Evolutionary conservation across 1,140 invertebrate genomes (phyloP).

Genomic region (Onthophagus taurus): DNA sequence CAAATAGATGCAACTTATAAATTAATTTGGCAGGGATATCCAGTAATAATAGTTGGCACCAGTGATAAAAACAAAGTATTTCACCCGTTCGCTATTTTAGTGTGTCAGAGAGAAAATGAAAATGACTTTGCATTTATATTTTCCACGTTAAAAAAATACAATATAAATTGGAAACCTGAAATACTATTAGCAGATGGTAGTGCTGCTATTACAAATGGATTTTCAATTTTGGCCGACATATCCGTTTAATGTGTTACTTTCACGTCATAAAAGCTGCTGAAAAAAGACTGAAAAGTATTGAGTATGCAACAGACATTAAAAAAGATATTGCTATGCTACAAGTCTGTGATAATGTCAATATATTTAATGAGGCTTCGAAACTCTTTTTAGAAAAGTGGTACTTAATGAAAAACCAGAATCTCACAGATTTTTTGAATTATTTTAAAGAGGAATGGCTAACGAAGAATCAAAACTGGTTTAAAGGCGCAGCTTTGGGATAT

Average conservation of each 20-base stretch:
- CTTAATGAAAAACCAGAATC: not conserved
- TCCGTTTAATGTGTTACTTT: not conserved
- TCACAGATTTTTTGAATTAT: constrained; percentile 5
- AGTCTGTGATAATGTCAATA: not conserved
- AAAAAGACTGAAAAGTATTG: not conserved
- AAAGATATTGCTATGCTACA: not conserved
- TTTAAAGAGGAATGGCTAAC: not conserved
- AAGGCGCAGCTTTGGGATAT: constrained; percentile 1
- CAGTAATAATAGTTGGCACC: constrained; percentile 20
- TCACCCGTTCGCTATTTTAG: constrained; percentile 12
- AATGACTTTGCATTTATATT: not conserved
- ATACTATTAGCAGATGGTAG: not conserved
- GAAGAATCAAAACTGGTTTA: constrained; percentile 4
- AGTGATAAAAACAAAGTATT: constrained; percentile 20
- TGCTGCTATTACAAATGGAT: not conserved
- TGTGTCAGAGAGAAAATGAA: not conserved
- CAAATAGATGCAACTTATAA: constrained; percentile 24
- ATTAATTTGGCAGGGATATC: constrained; percentile 25
- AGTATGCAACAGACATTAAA: not conserved
- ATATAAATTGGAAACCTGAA: constrained; percentile 20
- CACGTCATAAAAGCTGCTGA: not conserved
- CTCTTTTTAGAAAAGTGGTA: not conserved
- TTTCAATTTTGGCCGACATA: not conserved
- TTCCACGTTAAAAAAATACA: too few relatives aligned
- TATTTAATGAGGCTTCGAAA: not conserved